These are phyloP conservation scores for Rhyzopertha dominica DNA, from an alignment of 1,140 invertebrate genomes.

Conservation along the genomic window DNA sequence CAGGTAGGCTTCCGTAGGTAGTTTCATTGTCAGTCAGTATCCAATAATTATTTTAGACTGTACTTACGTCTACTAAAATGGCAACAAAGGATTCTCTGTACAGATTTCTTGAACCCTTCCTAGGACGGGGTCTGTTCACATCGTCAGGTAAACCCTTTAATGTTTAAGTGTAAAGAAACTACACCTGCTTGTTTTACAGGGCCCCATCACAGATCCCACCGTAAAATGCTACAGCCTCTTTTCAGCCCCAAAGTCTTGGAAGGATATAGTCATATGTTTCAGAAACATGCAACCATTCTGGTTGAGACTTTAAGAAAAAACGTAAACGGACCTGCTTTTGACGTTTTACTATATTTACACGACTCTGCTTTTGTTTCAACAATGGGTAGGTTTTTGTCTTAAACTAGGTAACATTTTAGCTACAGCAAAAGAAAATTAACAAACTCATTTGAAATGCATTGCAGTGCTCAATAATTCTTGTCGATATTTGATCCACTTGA, in stretches of 20 bases:
- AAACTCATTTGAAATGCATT: no score
- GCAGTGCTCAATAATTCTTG: no score
- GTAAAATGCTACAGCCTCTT: conserved; percentile 18
- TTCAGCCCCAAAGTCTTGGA: conserved; percentile 19
- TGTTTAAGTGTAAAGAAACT: conserved; percentile 6
- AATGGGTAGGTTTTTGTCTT: conserved; percentile 13
- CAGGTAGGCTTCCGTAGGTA: conserved; percentile 16
- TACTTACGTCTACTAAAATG: neutral
- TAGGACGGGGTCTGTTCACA: conserved; percentile 9
- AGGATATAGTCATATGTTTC: conserved; percentile 15
- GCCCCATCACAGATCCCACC: conserved; percentile 12
- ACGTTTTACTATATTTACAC: conserved; percentile 17
- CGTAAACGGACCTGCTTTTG: conserved; percentile 11
- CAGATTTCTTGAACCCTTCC: conserved; percentile 6
- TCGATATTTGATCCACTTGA: no score
- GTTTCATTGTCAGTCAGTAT: no score
- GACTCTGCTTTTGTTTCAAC: conserved; percentile 16
- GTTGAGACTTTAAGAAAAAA: conserved; percentile 8
- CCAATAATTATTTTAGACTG: conserved; percentile 1
- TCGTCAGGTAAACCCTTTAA: neutral
- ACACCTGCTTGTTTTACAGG: conserved; percentile 7
- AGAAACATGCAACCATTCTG: conserved; percentile 20
- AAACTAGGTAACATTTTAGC: neutral
- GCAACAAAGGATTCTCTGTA: conserved; percentile 6
- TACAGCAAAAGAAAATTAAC: conserved; percentile 7